Base-by-base conservation (phyloP, 35 echinoderm and acorn worm species). In the Amphiura filiformis region DNA sequence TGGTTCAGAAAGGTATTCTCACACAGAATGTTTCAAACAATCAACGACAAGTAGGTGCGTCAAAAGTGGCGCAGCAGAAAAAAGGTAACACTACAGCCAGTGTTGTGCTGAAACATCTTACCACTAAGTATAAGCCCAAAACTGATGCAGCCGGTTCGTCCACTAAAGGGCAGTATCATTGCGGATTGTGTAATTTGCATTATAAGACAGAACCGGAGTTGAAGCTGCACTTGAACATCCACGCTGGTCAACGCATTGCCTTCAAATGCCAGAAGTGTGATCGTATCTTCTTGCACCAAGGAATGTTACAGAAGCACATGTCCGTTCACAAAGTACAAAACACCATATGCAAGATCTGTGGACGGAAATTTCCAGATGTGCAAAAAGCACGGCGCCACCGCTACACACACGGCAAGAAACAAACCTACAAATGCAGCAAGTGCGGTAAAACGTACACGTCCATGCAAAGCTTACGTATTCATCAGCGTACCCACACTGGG, bases 261-360 rank as follows among this genome's bases (percentile, higher is more conserved):
- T 70, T 70, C 28, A 70, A 70, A 70, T 70, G 61, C 28, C 61
- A 70, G 61, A 70, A 70, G 26, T 70, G 61, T 70, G 61, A 70
- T 23, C 61, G 28, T 26, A 70, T 70, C 15, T 70, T 70, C 26
- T 3, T 70, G 28, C 61, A 70, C 26, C 61, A 70, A 23, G 61
- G 17, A 11, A 70, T 70, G 61, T 70, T 70, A 70, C 61, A 70
- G 28, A 70, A 23, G 28, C 61, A 70, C 26, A 70, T 70, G 61
- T 5, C 61, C 28, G 26, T 26, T n/a, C 61, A 70, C 61, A 70
- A 30, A 18, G 61, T 13, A 70, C 61, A 26, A 30, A 70, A 70
- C 17, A 70, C 61, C 15, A 70, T 30, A 15, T 70, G 61, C 61
- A 70, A 70, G 26, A 70, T 70, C 4, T 70, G 61, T 70, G 61